Evolutionary conservation across 2,797 vertebrate species (phyloP), one percentile per base, ranked within the genome.

Genomic region (Chromis chromis): DNA sequence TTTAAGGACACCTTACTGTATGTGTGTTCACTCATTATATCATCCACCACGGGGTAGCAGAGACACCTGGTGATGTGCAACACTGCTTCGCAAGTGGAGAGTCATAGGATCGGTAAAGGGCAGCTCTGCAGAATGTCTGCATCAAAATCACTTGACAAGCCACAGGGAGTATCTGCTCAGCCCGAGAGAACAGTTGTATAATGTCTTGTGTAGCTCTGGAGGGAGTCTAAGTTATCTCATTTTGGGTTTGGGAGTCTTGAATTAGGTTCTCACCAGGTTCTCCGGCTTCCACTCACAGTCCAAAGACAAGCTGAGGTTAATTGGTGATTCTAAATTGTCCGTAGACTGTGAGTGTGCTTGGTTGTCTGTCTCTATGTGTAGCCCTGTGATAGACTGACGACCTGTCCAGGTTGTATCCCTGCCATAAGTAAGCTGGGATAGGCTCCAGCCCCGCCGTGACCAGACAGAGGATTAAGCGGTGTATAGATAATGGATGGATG

Each of bases 1-100:
- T 65, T 66, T 55, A 54, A 25, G 2, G 50, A 70, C 28, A 70
- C 36, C 17, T 77, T 22, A 66, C 17, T 56, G 33, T 44, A 69
- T 61, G n/a, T 33, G 31, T 24, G 6, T 24, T 53, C 14, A 46
- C 6, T 73, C 25, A 50, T 22, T 42, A 42, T 17, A 52, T 36
- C 62, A 49, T 36, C 33, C 12, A 22, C 44, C 67, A 31, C 3
- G 33, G 11, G 55, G 62, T 12, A 64, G n/a, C 56, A 49, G 33
- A 14, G n/a, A 57, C 49, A 68, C 39, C 39, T 56, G 33, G 1
- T 19, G 6, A 66, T 25, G 25, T 48, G n/a, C 9, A 70, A 39
- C 60, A 40, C 17, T 25, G 13, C 24, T 21, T 28, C 19, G 0
- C 13, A 54, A 9, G 25, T 36, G 10, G 42, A 65, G 44, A 22